Evolutionary conservation across 1,140 invertebrate species (phyloP), one percentile per base, ranked within the genome.

Genomic region (Dendroctonus ponderosae): DNA sequence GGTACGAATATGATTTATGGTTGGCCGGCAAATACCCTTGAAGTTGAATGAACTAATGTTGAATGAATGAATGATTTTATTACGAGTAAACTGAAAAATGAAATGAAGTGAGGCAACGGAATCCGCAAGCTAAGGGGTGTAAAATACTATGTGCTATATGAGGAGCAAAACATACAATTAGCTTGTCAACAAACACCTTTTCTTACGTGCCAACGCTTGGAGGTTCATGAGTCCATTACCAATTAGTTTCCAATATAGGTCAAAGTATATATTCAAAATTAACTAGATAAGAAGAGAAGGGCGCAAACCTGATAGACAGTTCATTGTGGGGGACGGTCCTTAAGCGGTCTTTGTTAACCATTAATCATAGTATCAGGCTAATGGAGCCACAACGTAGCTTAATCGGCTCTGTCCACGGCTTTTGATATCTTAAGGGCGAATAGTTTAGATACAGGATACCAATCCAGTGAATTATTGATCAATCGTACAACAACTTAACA

Each of bases 311-410:
- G 65, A 67, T 67, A 67, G 65, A 67, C 65, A 67, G 56, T 67
- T 67, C 58, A 67, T 67, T 67, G 65, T 67, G 61, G 61, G 51
- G 65, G 57, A 61, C 46, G 49, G 52, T 67, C 65, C 58, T 67
- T 61, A 67, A 67, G 65, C 65, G 65, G 65, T 54, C 65, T 67
- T 67, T 67, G 65, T 67, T 67, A 67, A 67, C 65, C 65, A 67
- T 67, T 67, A 67, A 67, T 67, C 65, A 67, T 67, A 67, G 65
- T 67, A 67, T 67, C 56, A 67, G 65, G 57, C 65, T 67, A 67
- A 67, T 67, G 65, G 65, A 67, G 65, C 65, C 65, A 67, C 65
- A 61, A 61, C 56, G 50, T 12, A 52, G 65, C 58, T 52, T 67
- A 67, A 67, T 67, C 57, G 65, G 57, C 65, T 67, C 57, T 67